Evolutionary conservation across 2,113 vertebrate species (phyloP).

Genomic region (Lasiurus cinereus): DNA sequence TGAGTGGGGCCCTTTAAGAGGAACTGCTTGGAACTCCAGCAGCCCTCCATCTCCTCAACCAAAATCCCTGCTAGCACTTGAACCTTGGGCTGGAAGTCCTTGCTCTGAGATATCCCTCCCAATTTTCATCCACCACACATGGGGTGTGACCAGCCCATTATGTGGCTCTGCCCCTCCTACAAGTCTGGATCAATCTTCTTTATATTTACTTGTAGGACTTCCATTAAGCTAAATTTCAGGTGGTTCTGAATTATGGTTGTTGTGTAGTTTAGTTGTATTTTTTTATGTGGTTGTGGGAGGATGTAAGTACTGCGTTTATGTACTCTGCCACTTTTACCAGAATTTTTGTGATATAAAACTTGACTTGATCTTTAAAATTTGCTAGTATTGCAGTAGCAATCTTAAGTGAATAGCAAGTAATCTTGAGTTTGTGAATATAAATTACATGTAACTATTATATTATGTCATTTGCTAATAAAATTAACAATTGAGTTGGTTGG

Average conservation of each 20-base stretch:
- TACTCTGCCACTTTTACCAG: background rate
- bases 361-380: constrained; percentile 48
- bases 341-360: constrained; percentile 1
- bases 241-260: background rate
- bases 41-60: background rate
- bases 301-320: background rate
- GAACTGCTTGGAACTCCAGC: background rate
- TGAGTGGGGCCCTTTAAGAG: background rate
- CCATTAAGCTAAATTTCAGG: background rate
- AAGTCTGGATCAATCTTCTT: background rate
- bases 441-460: background rate
- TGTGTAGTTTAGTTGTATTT: background rate
- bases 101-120: background rate
- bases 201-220: background rate
- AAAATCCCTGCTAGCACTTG: background rate
- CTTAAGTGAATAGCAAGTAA: constrained; percentile 26
- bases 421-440: constrained; percentile 13
- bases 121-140: background rate
- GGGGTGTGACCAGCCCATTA: background rate
- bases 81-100: background rate
- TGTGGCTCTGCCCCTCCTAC: background rate
- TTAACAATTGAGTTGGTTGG: constrained; percentile 30
- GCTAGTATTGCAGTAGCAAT: background rate
- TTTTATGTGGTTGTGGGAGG: background rate
- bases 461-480: constrained; percentile 58